Base-by-base conservation (phyloP, 2,888 invertebrate species). In the Apamea sordens region DNA sequence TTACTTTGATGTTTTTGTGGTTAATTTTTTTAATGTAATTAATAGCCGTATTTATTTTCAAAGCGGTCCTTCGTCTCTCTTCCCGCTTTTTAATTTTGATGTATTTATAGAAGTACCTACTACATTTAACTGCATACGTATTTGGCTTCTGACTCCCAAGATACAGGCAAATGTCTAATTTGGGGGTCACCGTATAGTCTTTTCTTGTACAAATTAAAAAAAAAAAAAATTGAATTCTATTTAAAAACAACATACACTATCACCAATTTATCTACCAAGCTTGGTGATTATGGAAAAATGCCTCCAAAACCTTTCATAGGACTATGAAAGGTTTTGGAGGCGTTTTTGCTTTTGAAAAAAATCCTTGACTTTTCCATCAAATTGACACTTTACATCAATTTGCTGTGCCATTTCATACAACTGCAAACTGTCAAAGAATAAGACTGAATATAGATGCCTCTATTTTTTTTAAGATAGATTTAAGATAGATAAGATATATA, bases 1-100 rank as follows among this genome's bases (percentile, higher is more conserved):
- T 78, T 53, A 24, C 73, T 84, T 76, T 79, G 47, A 79, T 79
- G 79, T 79, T 71, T 73, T 41, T 61, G 44, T 61, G 61, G 15
- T 21, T 59, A 65, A 68, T 73, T 77, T 21, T 59, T 68, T 69
- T 64, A 28, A 41, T 53, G 32, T 59, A 41, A 80, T 72, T 64
- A 76, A 67, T 50, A 63, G 59, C 13, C 21, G 24, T 70, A 8
- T 65, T 84, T 59, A 68, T 61, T 70, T 61, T 64, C 0, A 28
- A 28, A 47, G 32, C 5, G 3, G 24, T 2, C 1, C 36, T 32
- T 3, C 10, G 15, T 24, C 11, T 53, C 3, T 4, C 24, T 24
- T 32, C 11, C 11, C 11, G 41, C 28, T 15, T 50, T 28, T 13
- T 24, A 32, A 32, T 70, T 24, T 15, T 50, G 11, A 68, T 2